phyloP scores from a whole-genome alignment of 2,797 vertebrate species.

The Microctenopoma steveboyesi region DNA sequence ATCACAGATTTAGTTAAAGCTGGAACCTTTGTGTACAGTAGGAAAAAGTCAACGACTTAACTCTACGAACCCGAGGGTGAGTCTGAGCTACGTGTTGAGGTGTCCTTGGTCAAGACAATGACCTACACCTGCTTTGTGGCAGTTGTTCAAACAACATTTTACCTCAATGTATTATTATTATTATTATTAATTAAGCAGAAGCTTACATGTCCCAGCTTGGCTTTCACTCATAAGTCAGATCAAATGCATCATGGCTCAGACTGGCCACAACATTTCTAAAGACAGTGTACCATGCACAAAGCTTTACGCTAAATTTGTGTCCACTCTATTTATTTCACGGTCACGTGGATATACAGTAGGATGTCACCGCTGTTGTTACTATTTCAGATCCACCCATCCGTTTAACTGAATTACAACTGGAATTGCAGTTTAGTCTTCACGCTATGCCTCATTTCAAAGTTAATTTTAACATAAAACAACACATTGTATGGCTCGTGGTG shows the following conservation, averaged over 20 bases:
- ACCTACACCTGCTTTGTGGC: too few species aligned
- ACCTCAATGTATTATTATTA: too few species aligned
- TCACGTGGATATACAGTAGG: fast-evolving
- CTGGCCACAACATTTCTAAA: not conserved
- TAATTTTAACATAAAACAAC: slow-evolving; percentile 18
- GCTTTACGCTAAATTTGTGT: not conserved
- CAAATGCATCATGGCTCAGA: not conserved
- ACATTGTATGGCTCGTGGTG: slow-evolving; percentile 4
- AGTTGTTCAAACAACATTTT: too few species aligned
- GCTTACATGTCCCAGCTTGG: not conserved
- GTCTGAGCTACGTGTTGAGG: too few species aligned
- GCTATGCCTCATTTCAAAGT: slow-evolving; percentile 30
- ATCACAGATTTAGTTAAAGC: not conserved
- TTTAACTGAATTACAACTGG: slow-evolving; percentile 16
- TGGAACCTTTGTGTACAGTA: not conserved
- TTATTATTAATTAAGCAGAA: not conserved
- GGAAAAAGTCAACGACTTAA: not conserved
- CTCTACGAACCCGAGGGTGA: too few species aligned
- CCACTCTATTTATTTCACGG: not conserved
- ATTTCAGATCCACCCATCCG: not conserved
- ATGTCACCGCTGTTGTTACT: not conserved
- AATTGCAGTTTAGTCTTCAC: slow-evolving; percentile 27
- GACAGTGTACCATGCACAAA: not conserved
- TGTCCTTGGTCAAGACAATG: too few species aligned
- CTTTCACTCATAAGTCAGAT: too few species aligned